Evolutionary conservation across 2,113 vertebrate genomes (phyloP), one percentile per base, ranked within the genome.

Genomic region (Lonchura striata): DNA sequence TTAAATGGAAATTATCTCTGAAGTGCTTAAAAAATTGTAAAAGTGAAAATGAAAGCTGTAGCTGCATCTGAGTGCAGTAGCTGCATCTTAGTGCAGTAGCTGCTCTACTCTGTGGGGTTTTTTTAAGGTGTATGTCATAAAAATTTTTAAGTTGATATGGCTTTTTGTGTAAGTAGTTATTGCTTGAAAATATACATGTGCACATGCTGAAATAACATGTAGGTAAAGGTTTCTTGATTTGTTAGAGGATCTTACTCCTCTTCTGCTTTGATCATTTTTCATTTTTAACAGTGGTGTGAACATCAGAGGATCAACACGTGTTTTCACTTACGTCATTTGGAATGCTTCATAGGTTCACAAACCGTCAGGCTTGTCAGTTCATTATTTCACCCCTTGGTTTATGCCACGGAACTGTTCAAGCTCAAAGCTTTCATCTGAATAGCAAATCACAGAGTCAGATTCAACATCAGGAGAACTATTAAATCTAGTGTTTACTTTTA

Each of bases 321-420:
- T 82, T 91, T 94, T 81, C 47, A 41, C 49, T 86, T 63, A 18
- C 3, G 30, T 75, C 42, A 41, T 69, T 71, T 54, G 47, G 60
- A 60, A 75, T 86, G 56, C 69, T 86, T 94, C 52, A 4, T 28
- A 53, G 41, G 35, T 69, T 78, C 61, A 18, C 4, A 8, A 5
- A 65, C 84, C 61, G 74, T 35, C 41, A 60, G 65, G 22, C 72
- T 77, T 90, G 50, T 3, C 6, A 56, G 63, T 90, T 92, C 10
- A 2, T 88, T 86, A 47, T 83, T 93, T 94, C 52, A 86, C 64
- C 64, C 86, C 80, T 75, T 80, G 54, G 64, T 88, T 88, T 94
- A 39, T 80, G 52, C 52, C 56, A 42, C 35, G 56, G 33, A 93
- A 8, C 42, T 75, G 35, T 52, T 89, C 27, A 56, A 75, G 35